Conservation (phyloP, 2,888 invertebrate genomes). For the Cyaniris semiargus region DNA sequence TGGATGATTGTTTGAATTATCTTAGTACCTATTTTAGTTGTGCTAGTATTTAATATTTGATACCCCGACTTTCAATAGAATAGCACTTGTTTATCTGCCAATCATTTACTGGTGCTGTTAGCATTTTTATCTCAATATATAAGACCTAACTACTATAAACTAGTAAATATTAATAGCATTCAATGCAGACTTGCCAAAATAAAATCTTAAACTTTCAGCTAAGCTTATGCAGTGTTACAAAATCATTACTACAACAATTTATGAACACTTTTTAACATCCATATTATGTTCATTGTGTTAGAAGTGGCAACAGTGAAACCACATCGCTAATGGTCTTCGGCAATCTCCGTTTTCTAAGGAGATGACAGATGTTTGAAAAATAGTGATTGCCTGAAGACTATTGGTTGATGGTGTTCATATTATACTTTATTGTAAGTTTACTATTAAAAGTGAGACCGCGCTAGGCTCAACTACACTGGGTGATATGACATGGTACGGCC, state of each 20-base stretch:
- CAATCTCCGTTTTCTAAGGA: background rate
- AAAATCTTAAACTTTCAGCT: background rate
- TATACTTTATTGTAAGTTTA: background rate
- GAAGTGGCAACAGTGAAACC: no score
- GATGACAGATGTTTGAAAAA: background rate
- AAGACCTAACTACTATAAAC: slow-evolving; percentile 21
- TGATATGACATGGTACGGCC: no score
- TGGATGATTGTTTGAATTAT: background rate
- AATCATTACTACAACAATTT: background rate
- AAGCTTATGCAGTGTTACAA: background rate
- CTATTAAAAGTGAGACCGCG: background rate
- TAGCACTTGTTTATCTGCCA: slow-evolving; percentile 12
- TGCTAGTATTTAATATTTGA: background rate
- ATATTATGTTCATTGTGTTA: background rate
- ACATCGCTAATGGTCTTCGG: no score
- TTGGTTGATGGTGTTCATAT: background rate
- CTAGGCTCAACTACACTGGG: background rate
- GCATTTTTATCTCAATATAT: slow-evolving; percentile 41
- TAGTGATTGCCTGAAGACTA: background rate
- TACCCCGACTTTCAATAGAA: background rate
- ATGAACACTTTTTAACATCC: background rate
- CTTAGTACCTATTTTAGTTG: background rate
- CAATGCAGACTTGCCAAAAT: slow-evolving; percentile 62
- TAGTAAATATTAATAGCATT: slow-evolving; percentile 50
- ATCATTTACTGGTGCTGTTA: slow-evolving; percentile 48